These are phyloP conservation scores for Botia kubotai DNA, from an alignment of 2,797 vertebrate species.

Conservation along the genomic window DNA sequence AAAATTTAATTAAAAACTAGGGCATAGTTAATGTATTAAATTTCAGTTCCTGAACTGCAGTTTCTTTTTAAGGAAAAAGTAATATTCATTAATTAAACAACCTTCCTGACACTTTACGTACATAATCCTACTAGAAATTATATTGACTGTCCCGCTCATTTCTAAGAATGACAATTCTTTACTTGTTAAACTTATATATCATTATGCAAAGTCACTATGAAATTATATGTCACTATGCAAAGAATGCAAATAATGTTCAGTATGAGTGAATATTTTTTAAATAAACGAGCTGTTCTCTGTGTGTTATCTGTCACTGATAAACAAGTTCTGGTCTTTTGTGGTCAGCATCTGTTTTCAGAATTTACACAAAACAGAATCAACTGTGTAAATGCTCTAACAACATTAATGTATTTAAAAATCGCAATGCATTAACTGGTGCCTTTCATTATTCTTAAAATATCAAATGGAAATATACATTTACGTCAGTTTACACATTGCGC, in stretches of 20 bases:
- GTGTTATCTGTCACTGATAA: too few species aligned
- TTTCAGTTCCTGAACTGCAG: too few species aligned
- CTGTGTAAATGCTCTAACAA: not conserved
- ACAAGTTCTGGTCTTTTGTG: too few species aligned
- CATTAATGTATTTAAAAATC: not conserved
- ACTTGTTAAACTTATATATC: not conserved
- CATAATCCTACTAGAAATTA: not conserved
- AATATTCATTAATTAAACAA: not conserved
- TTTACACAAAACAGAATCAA: too few species aligned
- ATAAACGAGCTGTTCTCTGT: too few species aligned
- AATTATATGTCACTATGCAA: not conserved
- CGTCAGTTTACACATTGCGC: not conserved
- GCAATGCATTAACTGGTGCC: not conserved
- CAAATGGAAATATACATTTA: conserved; percentile 10
- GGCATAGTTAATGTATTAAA: not conserved
- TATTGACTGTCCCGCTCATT: not conserved
- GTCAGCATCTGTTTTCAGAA: too few species aligned
- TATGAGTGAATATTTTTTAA: too few species aligned
- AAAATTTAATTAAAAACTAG: not conserved
- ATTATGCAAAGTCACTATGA: not conserved
- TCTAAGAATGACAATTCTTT: not conserved
- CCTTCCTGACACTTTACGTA: not conserved
- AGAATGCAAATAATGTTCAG: not conserved
- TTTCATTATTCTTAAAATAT: not conserved
- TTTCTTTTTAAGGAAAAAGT: not conserved